Evolutionary conservation across 2,888 invertebrate genomes (phyloP).

Genomic region (Himalopsyche japonica): DNA sequence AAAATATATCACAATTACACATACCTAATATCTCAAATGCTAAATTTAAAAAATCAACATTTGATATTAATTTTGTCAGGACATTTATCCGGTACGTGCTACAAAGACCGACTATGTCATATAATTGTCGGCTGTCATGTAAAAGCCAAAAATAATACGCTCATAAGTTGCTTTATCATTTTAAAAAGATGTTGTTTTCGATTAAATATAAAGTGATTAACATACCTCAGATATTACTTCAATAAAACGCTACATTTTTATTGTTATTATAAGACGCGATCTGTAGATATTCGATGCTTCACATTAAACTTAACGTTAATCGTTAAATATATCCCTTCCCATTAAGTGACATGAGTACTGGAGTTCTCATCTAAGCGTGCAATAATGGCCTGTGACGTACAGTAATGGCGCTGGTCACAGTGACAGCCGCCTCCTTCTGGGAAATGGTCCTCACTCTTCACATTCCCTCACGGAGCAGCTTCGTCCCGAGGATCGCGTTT

Average conservation of each 20-base stretch:
- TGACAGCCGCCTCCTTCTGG: slow-evolving; percentile 12
- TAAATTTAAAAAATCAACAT: no score
- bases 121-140: no score
- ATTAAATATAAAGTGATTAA: not conserved
- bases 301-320: not conserved
- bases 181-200: not conserved
- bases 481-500: slow-evolving; percentile 13
- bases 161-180: not conserved
- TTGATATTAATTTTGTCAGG: no score
- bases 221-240: not conserved
- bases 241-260: not conserved
- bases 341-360: not conserved
- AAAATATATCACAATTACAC: no score
- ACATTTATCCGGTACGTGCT: no score
- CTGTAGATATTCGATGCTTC: not conserved
- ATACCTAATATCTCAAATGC: no score
- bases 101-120: no score
- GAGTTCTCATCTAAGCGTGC: not conserved
- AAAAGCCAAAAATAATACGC: no score
- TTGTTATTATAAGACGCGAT: not conserved
- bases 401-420: not conserved
- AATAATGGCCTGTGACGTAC: not conserved
- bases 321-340: not conserved
- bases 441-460: slow-evolving; percentile 18
- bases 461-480: slow-evolving; percentile 38